These are phyloP conservation scores for Pseudoatta argentina DNA, from an alignment of 1,140 invertebrate genomes.

Conservation along the genomic window DNA sequence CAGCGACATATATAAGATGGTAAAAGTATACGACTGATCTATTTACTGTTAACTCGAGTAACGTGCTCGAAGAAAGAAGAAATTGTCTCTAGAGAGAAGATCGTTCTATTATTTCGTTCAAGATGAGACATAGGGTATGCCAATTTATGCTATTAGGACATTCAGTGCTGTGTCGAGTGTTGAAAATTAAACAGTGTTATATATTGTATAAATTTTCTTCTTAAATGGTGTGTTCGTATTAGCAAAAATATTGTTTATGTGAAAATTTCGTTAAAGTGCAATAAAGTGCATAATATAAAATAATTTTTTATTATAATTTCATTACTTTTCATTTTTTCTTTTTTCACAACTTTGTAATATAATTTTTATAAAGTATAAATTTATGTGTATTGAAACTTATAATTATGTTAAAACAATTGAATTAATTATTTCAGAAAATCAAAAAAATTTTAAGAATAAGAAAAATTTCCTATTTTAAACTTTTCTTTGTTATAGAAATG, in stretches of 20 bases:
- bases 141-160: neutral
- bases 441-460: neutral
- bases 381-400: neutral
- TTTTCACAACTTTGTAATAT: conserved; percentile 1
- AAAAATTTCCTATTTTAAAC: neutral
- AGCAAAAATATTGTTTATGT: neutral
- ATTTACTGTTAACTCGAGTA: conserved; percentile 46
- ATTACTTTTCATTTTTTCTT: neutral
- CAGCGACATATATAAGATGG: conserved; percentile 69
- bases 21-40: conserved; percentile 61
- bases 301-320: neutral
- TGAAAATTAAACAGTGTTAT: neutral
- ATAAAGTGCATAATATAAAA: neutral
- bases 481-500: neutral
- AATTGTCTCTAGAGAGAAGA: neutral
- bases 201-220: neutral
- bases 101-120: neutral
- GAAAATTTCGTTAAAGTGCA: conserved; percentile 6
- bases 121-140: conserved; percentile 64
- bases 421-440: neutral
- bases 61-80: neutral
- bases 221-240: conserved; percentile 8
- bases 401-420: neutral
- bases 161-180: conserved; percentile 23
- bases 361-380: neutral